Evolutionary conservation across 2,113 vertebrate genomes (phyloP).

Genomic region (Hippocampus comes): DNA sequence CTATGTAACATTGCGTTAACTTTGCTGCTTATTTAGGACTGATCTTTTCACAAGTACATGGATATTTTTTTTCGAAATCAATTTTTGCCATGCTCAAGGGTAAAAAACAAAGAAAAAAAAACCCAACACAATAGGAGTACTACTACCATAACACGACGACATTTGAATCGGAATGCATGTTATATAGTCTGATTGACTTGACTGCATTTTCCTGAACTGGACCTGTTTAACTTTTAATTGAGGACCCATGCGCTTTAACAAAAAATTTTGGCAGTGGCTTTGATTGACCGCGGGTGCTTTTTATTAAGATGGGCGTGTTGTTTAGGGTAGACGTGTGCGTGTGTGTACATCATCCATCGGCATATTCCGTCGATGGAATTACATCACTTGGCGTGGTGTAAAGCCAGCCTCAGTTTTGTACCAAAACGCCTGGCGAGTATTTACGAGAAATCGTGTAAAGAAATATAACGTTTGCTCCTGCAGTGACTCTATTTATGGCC

Average conservation of each 20-base stretch:
- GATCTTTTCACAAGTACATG: too few relatives aligned
- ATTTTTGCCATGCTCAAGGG: too few relatives aligned
- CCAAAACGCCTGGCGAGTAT: neutral
- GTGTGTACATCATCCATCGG: neutral
- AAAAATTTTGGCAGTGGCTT: neutral
- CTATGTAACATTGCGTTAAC: too few relatives aligned
- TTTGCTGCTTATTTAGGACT: too few relatives aligned
- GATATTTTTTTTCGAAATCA: too few relatives aligned
- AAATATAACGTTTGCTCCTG: constrained; percentile 37
- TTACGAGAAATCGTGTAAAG: constrained; percentile 22
- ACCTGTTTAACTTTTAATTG: neutral
- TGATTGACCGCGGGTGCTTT: neutral
- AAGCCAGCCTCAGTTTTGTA: neutral
- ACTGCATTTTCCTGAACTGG: neutral
- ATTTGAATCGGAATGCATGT: neutral
- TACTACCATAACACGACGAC: too few relatives aligned
- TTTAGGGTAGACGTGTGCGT: neutral
- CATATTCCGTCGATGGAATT: neutral
- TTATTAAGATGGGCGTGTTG: neutral
- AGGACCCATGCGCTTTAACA: neutral
- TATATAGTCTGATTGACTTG: neutral
- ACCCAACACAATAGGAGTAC: too few relatives aligned
- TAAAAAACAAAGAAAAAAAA: too few relatives aligned
- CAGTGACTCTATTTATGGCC: constrained; percentile 56
- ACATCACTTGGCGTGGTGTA: neutral